Evolutionary conservation across 2,888 invertebrate genomes (phyloP), one percentile per base, ranked within the genome.

Genomic region (Scaptomyza caliginosa): DNA sequence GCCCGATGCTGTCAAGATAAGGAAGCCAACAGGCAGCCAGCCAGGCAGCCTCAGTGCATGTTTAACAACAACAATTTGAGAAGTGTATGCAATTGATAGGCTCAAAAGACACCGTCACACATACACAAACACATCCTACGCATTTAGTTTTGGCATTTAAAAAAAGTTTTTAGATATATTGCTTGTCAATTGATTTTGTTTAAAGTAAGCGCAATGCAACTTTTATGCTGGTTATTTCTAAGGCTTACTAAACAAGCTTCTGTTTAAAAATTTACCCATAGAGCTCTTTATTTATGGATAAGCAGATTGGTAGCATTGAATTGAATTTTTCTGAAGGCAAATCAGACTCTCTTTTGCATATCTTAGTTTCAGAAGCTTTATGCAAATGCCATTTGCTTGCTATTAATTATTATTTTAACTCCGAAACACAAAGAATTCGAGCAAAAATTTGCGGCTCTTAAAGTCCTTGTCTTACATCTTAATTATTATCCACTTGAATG

Each of bases 1-100:
- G 81, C 83, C 83, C 76, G 81, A 81, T 81, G 67, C 81, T 81
- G 81, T 81, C 81, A 74, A 76, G 81, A 81, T 81, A 81, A 72
- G 59, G 72, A 68, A 72, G 77, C 72, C 68, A 72, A 57, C 72
- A 39, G 72, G 52, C 77, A 69, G 34, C 28, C n/a, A n/a, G n/a
- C n/a, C n/a, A 28, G 28, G 16, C 16, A 16, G 78, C 60, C 69
- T 45, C 64, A 80, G 60, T 67, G 67, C 81, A 76, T 81, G 83
- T 81, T 83, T 51, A 78, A 81, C 39, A 51, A 43, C 45, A 45
- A n/a, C 43, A 42, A 42, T 16, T 8, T 28, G 10, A 24, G 16
- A 16, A 42, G 13, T 24, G 64, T 74, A 70, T 56, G 57, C 71
- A 54, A 39, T 60, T 64, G 48, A 39, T 39, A 54, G 56, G 48